Base-by-base conservation (phyloP, 2,888 invertebrate species). In the Rhaphigaster nebulosa region DNA sequence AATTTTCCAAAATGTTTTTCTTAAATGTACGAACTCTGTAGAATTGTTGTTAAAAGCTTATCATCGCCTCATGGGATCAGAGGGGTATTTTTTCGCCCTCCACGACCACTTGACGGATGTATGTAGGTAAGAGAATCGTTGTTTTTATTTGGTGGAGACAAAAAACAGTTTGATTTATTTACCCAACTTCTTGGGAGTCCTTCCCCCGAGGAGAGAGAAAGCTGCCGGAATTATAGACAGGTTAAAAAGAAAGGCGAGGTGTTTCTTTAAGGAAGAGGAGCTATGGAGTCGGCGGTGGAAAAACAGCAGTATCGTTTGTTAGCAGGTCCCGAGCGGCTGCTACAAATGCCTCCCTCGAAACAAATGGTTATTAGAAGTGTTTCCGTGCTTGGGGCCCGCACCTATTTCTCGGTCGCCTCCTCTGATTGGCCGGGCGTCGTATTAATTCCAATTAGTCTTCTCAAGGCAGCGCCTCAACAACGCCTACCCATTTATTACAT, bases 231-330 rank as follows among this genome's bases (percentile, higher is more conserved):
- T 45, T 84, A 45, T 84, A 84, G 84, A 38, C n/a, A 84, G 84
- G 84, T 84, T 84, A 84, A 84, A 84, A 84, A 84, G 45, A 84
- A 84, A 84, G 45, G 84, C 0, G 23, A 76, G 84, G 41, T 84
- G 84, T 84, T 84, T 84, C 84, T 84, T 84, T 84, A 84, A 84
- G 84, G 38, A 38, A 84, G 84, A 34, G 84, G 38, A 50, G 84
- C 84, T 84, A 45, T 84, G n/a, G 45, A 15, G 84, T n/a, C n/a
- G 41, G 45, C n/a, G 13, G 84, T 84, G 84, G 84, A 84, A 84
- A 84, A 84, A 84, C 84, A 84, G 45, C 84, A 84, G 84, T 84
- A 84, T 84, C 84, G 84, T 84, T 84, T 84, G 84, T 84, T 84
- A 84, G 84, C 45, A 50, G 84, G 70, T 29, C 70, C 84, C 26